These are phyloP conservation scores for Tamandua tetradactyla DNA, from an alignment of 2,797 vertebrate species.

Conservation along the genomic window DNA sequence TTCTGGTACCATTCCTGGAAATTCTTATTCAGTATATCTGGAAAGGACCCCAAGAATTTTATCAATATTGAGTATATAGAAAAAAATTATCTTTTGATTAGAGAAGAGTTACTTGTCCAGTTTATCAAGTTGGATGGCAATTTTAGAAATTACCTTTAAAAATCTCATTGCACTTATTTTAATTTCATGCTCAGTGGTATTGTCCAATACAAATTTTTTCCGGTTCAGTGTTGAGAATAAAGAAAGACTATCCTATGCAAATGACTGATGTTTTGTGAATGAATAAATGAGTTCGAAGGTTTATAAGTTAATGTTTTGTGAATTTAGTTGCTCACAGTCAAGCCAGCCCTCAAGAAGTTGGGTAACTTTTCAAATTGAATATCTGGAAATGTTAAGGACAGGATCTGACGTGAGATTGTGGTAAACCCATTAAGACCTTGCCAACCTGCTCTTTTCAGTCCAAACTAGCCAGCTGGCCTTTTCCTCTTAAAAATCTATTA, in stretches of 20 bases:
- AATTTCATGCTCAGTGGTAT: neutral
- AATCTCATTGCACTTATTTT: neutral
- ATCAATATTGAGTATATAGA: neutral
- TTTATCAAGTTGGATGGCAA: neutral
- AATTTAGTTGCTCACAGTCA: neutral
- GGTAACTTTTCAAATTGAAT: neutral
- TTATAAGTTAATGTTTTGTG: neutral
- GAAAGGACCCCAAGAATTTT: neutral
- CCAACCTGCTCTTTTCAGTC: neutral
- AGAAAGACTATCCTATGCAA: neutral
- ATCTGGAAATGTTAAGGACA: constrained; percentile 23
- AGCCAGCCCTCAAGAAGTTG: neutral
- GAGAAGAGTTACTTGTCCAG: neutral
- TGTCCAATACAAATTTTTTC: neutral
- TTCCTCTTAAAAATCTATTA: constrained; percentile 8
- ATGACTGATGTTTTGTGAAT: neutral
- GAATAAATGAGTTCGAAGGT: neutral
- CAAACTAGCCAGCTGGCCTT: neutral
- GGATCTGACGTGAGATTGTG: neutral
- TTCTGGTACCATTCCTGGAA: neutral
- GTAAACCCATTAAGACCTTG: neutral
- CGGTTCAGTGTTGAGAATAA: neutral
- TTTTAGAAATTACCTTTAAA: neutral
- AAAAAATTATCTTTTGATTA: neutral
- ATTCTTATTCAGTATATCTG: neutral